phyloP scores from a whole-genome alignment of 2,888 invertebrate genomes.

The Linyphia triangularis region DNA sequence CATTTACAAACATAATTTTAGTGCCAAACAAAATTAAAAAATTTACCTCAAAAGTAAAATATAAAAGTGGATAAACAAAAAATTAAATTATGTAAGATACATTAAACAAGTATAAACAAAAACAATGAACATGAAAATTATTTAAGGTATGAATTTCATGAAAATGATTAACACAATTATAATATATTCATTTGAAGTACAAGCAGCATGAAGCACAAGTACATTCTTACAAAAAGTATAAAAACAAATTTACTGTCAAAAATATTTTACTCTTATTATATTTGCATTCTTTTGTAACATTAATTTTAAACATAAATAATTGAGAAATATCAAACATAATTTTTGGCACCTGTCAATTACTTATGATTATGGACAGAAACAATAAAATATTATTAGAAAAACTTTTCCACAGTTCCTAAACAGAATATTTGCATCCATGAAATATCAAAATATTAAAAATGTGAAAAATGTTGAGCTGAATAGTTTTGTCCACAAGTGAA shows the following conservation, averaged over 20 bases:
- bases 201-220: too few relatives aligned
- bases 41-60: not conserved
- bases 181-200: too few relatives aligned
- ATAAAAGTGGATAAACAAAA: not conserved
- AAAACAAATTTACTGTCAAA: not conserved
- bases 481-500: not conserved
- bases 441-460: too few relatives aligned
- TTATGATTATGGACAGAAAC: not conserved
- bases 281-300: too few relatives aligned
- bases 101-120: not conserved
- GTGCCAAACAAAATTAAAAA: not conserved
- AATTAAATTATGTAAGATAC: not conserved
- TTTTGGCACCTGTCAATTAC: not conserved
- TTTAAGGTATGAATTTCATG: not conserved
- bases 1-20: not conserved
- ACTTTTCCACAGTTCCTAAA: not conserved
- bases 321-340: not conserved
- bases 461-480: not conserved
- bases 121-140: not conserved
- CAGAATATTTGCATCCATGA: not conserved
- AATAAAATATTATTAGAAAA: not conserved
- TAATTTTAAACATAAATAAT: not conserved
- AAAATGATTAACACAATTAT: not conserved
- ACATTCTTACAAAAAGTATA: not conserved
- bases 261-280: too few relatives aligned